These are phyloP conservation scores for Calosoma granatense DNA, from an alignment of 1,140 invertebrate genomes.

Conservation along the genomic window DNA sequence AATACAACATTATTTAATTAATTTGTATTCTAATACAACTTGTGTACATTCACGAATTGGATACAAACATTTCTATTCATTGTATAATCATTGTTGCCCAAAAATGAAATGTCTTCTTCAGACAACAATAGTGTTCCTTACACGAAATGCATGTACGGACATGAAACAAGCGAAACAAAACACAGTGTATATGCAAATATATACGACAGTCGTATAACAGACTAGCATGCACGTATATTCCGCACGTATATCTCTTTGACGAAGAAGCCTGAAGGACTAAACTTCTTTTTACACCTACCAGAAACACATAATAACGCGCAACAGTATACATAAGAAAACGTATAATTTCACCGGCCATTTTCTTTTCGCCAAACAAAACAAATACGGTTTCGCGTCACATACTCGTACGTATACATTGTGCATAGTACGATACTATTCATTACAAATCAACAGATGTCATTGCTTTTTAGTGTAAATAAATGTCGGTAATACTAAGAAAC, in stretches of 20 bases:
- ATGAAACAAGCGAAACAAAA: neutral
- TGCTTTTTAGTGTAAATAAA: neutral
- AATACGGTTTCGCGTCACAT: neutral
- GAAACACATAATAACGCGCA: neutral
- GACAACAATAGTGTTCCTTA: neutral
- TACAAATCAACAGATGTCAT: neutral
- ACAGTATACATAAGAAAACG: neutral
- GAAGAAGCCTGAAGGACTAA: neutral
- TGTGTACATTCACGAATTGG: no score
- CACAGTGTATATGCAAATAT: no score
- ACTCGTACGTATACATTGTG: no score
- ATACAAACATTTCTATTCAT: no score
- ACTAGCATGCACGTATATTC: no score
- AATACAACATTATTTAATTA: no score
- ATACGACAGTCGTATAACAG: no score
- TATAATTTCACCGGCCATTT: neutral
- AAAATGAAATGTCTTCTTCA: neutral
- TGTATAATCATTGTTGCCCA: no score
- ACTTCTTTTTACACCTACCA: neutral
- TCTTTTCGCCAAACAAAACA: neutral
- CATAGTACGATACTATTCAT: neutral
- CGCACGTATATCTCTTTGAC: no score
- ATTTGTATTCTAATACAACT: no score
- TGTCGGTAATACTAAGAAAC: slow-evolving; percentile 1
- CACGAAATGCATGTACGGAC: neutral